Evolutionary conservation across 2,113 vertebrate species (phyloP), one percentile per base, ranked within the genome.

Genomic region (Macquaria ambigua): DNA sequence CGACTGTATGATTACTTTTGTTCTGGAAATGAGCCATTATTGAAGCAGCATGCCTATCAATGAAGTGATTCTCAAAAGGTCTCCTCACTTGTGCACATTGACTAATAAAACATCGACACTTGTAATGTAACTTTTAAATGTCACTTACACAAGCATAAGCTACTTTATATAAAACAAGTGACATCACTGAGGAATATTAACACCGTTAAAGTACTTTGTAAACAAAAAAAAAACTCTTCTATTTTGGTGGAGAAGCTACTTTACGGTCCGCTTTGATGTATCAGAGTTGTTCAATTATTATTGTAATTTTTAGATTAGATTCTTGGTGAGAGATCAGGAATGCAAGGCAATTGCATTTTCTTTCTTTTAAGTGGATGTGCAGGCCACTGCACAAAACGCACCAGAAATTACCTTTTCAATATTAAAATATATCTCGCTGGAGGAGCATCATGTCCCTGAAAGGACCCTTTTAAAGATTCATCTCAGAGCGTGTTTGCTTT

Each of bases 31-130:
- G 23, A 87, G 80, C 56, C 62, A 23, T 34, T 55, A 78, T 37
- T 76, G 62, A 79, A 70, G 75, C 31, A 34, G 55, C 39, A 48
- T 25, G 4, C 39, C 16, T 34, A 66, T 70, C 56, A 69, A 31
- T 39, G 28, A 34, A 77, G 67, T 18, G 41, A 59, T 75, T 90
- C 64, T 68, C 62, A 50, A 84, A 89, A 83, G 46, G 75, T 74
- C 79, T 85, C 56, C 56, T 48, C 62, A 71, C 61, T 73, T 58
- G 12, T 58, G 52, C 71, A 67, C 23, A 50, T 15, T 69, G 28
- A 31, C 21, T 50, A 34, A 81, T 79, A 70, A 64, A 88, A 82
- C 41, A 7, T 31, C 3, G 7, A 50, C 75, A 67, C 64, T 56
- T 78, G 14, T 31, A 71, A 69, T 48, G 6, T 48, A 72, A 48